These are phyloP conservation scores for Trochalopteron elliotii DNA, from an alignment of 2,113 vertebrate species.

Conservation along the genomic window DNA sequence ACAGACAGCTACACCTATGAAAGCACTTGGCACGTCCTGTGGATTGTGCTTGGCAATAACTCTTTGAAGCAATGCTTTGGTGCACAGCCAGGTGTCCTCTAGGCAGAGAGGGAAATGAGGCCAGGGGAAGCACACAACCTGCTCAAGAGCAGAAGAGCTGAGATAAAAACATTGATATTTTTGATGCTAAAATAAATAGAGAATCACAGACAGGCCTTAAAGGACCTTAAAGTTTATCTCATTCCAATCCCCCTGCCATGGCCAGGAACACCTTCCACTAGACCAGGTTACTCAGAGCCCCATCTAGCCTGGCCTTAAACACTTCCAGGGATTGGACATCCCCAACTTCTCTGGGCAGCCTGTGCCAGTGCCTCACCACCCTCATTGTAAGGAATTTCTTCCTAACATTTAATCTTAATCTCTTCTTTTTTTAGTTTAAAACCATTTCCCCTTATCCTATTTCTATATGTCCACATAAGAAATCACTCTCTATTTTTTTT, in stretches of 20 bases:
- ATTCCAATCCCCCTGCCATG: background rate
- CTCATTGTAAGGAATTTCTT: background rate
- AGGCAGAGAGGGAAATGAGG: background rate
- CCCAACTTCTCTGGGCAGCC: background rate
- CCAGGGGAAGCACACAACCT: background rate
- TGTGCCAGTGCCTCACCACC: background rate
- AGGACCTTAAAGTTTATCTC: background rate
- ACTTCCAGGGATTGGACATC: background rate
- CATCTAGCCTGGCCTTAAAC: background rate
- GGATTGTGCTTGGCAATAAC: background rate
- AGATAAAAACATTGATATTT: background rate
- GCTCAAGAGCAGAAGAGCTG: background rate
- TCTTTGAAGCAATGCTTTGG: background rate
- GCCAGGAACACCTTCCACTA: background rate
- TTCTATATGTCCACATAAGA: background rate
- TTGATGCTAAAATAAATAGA: background rate
- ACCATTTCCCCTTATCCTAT: background rate
- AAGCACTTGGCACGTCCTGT: background rate
- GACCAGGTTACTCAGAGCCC: background rate
- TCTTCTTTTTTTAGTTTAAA: background rate
- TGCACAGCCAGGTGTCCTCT: background rate
- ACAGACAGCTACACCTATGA: background rate
- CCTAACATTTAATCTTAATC: background rate
- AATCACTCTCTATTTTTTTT: background rate
- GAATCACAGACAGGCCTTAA: background rate